Base-by-base conservation (phyloP, 2,888 invertebrate species). In the Tenthredo notha region DNA sequence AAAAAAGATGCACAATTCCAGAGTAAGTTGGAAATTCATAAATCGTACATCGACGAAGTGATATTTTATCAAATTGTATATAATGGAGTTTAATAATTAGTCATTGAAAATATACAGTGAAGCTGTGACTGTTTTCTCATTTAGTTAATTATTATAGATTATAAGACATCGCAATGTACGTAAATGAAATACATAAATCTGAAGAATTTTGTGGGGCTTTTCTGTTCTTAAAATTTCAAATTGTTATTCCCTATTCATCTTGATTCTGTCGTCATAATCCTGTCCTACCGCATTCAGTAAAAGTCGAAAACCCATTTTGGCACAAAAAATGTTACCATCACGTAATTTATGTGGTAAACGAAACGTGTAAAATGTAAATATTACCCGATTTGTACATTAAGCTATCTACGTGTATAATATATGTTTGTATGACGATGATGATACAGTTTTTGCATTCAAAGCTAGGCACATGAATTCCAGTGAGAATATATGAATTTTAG, bases 211-310 rank as follows among this genome's bases (percentile, higher is more conserved):
- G 67, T 33, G 33, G 33, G 65, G 33, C 67, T 67, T 3, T 33
- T 33, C 7, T 67, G 33, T 33, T 67, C 25, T 67, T 67, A 4
- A 6, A 67, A 33, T 67, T 33, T 6, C 18, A 18, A 67, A 67
- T 18, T 33, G 5, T 18, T 18, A 15, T 18, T 10, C 6, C 29
- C 67, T 7, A 33, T 33, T 67, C 33, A 29, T 15, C 33, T 61
- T 61, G 10, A 67, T 67, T 33, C 33, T 33, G 25, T 67, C 67
- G 18, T 67, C 67, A 67, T 33, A 33, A 67, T 67, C 67, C 67
- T 67, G 33, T 67, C 67, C 33, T 67, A 15, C 18, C 33, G 18
- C 33, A 67, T 33, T 29, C 33, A 18, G 33, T 67, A 7, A 33
- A 33, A 67, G 29, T 67, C 67, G 25, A 33, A 21, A 33, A 67